Evolutionary conservation across 2,797 vertebrate species (phyloP).

Genomic region (Brachyalestes nurse): DNA sequence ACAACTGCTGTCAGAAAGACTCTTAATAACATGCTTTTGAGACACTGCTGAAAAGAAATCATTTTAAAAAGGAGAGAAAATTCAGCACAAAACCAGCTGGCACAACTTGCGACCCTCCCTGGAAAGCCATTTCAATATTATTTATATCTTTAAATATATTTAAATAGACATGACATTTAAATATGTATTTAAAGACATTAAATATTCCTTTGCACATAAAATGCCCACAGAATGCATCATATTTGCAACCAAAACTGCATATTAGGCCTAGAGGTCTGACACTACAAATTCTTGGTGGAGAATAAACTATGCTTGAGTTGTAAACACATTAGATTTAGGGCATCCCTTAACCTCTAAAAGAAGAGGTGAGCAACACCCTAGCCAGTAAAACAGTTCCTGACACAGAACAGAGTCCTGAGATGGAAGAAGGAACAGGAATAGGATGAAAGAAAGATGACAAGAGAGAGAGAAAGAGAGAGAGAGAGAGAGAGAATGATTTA

Average conservation of each 20-base stretch:
- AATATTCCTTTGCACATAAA: neutral
- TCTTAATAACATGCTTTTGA: neutral
- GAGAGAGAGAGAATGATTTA: constrained; percentile 13
- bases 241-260: too few relatives aligned
- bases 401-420: neutral
- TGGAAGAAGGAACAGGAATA: neutral
- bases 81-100: neutral
- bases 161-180: too few relatives aligned
- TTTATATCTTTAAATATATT: too few relatives aligned
- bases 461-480: constrained; percentile 17
- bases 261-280: too few relatives aligned
- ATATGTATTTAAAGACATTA: too few relatives aligned
- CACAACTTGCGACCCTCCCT: neutral
- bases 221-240: too few relatives aligned
- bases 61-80: neutral
- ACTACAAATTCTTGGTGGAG: neutral
- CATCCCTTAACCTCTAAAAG: neutral
- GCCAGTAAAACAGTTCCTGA: neutral
- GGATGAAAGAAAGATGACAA: constrained; percentile 5
- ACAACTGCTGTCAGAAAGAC: neutral
- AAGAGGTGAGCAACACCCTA: neutral
- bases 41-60: neutral
- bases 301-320: neutral
- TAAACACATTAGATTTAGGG: neutral
- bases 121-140: too few relatives aligned